Evolutionary conservation across 1,140 invertebrate species (phyloP), one percentile per base, ranked within the genome.

Genomic region (Procambarus virginalis): DNA sequence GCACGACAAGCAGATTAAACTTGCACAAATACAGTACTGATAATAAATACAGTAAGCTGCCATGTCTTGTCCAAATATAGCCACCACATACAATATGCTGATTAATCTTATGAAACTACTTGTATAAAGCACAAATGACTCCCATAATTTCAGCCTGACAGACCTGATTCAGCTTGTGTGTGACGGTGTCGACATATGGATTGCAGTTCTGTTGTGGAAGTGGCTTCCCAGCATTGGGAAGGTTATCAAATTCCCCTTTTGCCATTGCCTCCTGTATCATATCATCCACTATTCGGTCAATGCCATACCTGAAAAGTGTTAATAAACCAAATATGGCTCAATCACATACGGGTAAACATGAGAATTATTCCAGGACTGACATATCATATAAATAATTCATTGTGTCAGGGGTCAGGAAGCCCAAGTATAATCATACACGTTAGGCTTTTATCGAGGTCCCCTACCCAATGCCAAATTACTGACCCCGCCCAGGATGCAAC

Each of bases 201-300:
- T 97, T 98, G 89, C 94, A 94, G 91, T 95, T 95, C 84, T 95
- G 93, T 76, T 95, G 94, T 83, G 95, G 94, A 2, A 98, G 94
- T 1, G 97, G 97, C 93, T 98, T 98, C 58, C 97, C 97, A 87
- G 94, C 95, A 2, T 97, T 97, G 78, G 95, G 94, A 12, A 98
- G 93, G 94, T 98, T 97, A 91, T 96, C 96, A 94, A 98, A 98
- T 93, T 98, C 97, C 0, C 97, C 97, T 93, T 96, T 96, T 9
- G 96, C 96, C 95, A 98, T 98, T 2, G 97, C 96, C 93, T 98
- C 97, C 92, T 97, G 97, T 87, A 98, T 98, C 79, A 98, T 94
- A 95, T 98, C 97, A 94, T 98, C 97, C 4, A 98, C 97, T 1
- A 98, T 94, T 82, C 97, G 95, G 91, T 98, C 97, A 93, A 98